phyloP scores from a whole-genome alignment of 2,797 vertebrate species.

The Anableps anableps region DNA sequence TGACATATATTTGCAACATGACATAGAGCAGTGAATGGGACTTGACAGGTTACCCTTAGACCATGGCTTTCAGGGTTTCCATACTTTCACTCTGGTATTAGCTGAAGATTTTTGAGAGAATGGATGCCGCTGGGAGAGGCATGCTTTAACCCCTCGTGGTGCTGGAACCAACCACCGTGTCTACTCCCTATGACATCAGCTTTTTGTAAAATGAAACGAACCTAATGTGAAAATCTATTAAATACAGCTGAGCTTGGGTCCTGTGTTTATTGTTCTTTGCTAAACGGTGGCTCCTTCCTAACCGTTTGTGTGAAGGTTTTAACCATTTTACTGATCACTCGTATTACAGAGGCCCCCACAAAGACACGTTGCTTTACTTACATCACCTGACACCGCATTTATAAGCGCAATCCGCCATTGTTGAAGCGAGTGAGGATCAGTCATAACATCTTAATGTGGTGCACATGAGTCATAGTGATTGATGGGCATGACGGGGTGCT shows the following conservation, averaged over 20 bases:
- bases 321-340: constrained; percentile 36
- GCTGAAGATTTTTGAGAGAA: constrained; percentile 56
- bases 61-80: constrained; percentile 81
- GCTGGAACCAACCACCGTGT: constrained; percentile 33
- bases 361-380: constrained; percentile 66
- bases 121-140: constrained; percentile 64
- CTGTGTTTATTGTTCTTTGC: constrained; percentile 76
- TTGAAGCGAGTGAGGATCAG: constrained; percentile 51
- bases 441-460: constrained; percentile 57
- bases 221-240: constrained; percentile 67
- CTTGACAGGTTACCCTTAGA: constrained; percentile 82
- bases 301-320: constrained; percentile 44
- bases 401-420: constrained; percentile 39
- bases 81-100: constrained; percentile 79
- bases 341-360: constrained; percentile 49
- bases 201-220: constrained; percentile 70
- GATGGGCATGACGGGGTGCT: constrained; percentile 53
- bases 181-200: constrained; percentile 68
- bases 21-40: constrained; percentile 80
- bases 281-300: constrained; percentile 68
- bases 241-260: constrained; percentile 65
- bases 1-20: constrained; percentile 84
- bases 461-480: constrained; percentile 58
- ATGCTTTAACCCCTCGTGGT: constrained; percentile 70
- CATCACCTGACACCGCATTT: constrained; percentile 50